Base-by-base conservation (phyloP, 2,113 vertebrate species). In the Ibidorhyncha struthersii region DNA sequence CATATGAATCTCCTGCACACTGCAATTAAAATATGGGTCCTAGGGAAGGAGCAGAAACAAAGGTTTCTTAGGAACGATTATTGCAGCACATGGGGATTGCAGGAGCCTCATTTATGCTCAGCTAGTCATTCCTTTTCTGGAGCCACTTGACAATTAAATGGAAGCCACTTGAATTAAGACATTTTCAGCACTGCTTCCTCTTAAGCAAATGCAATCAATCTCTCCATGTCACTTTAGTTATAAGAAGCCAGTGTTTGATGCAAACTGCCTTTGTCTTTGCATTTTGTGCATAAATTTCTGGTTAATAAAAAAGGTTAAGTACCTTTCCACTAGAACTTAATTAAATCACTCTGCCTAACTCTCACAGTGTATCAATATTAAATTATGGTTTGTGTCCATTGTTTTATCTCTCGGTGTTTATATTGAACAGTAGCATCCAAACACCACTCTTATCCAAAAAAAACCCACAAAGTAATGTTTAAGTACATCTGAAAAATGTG, bases 181-280 rank as follows among this genome's bases (percentile, higher is more conserved):
- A 76, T 90, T 96, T 97, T 72, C 91, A 97, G 53, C 26, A 76
- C 52, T 77, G 49, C 70, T 82, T 92, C 96, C 93, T 89, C 86
- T 96, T 93, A 95, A 95, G 91, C 69, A 95, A 97, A 88, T 80
- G 93, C 38, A 96, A 96, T 97, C 96, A 97, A 94, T 92, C 92
- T 94, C 79, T 94, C 52, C 38, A 43, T 0, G 0, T 59, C 92
- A 67, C 82, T 87, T 93, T 12, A 89, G 89, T 85, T 89, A 92
- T 78, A 92, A 71, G 56, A 86, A 96, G 56, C 79, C 52, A 76
- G 73, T 79, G 22, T 84, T 95, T 89, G 65, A 92, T 84, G 83
- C 65, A 95, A 95, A 87, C 78, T 87, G 56, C 26, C 20, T 96
- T 96, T 96, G 92, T 94, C 91, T 93, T 92, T 84, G 47, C 49